Percentiles rank a stretch among this genome's conserved stretches.
These are phyloP conservation scores for Epinotia demarniana DNA, from an alignment of 2,888 invertebrate species.

Conservation along the genomic window DNA sequence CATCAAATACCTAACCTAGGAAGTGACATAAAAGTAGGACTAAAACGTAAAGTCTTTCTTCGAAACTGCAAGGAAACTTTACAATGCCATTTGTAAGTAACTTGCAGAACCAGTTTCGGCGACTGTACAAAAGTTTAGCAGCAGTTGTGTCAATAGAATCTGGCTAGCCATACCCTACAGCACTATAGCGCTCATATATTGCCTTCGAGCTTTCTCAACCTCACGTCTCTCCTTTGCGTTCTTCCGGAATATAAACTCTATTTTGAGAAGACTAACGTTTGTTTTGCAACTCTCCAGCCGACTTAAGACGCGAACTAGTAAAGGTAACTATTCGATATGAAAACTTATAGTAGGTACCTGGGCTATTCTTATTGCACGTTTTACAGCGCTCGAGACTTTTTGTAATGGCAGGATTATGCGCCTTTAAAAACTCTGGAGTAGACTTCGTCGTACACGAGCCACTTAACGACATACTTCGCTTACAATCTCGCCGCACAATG, in stretches of 20 bases:
- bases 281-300: neutral
- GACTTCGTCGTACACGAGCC: slow-evolving; percentile 51
- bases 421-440: slow-evolving; percentile 66
- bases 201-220: slow-evolving; percentile 3
- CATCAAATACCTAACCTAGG: neutral
- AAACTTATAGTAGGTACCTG: slow-evolving; percentile 50
- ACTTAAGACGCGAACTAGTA: slow-evolving; percentile 11
- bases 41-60: neutral
- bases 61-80: slow-evolving; percentile 38
- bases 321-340: slow-evolving; percentile 33
- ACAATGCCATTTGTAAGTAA: slow-evolving; percentile 9
- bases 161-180: slow-evolving; percentile 41
- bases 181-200: slow-evolving; percentile 36
- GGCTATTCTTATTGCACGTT: slow-evolving; percentile 70
- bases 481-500: slow-evolving; percentile 37
- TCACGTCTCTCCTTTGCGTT: neutral
- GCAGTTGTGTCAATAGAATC: slow-evolving; percentile 45
- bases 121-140: slow-evolving; percentile 40
- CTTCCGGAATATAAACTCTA: slow-evolving; percentile 7
- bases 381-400: slow-evolving; percentile 71
- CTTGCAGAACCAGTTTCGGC: slow-evolving; percentile 38
- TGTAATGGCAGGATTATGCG: slow-evolving; percentile 66
- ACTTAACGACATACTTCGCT: slow-evolving; percentile 44
- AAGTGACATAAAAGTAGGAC: neutral
- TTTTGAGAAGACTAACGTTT: neutral